A percentile compares a stretch with the other conserved stretches of the same genome.
Evolutionary conservation across 92 coral and sea anemone genomes (phyloP).

Genomic region (Epizoanthus fatuus): DNA sequence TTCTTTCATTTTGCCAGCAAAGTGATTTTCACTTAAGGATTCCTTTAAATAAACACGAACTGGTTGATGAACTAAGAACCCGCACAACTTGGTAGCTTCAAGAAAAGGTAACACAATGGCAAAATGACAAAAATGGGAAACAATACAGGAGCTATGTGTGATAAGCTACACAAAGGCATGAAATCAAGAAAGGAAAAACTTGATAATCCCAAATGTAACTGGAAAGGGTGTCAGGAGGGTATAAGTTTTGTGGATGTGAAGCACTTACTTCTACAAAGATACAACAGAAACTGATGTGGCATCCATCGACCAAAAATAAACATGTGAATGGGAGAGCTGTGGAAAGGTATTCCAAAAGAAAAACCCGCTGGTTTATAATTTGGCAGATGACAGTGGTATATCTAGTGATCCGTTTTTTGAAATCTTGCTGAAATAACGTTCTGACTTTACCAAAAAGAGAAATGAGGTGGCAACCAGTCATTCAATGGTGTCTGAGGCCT

Average conservation of each 20-base stretch:
- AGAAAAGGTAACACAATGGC: slow-evolving; percentile 33
- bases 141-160: slow-evolving; percentile 29
- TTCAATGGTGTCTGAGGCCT: slow-evolving; percentile 50
- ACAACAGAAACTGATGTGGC: slow-evolving; percentile 21
- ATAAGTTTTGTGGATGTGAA: slow-evolving; percentile 50
- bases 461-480: slow-evolving; percentile 75
- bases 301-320: slow-evolving; percentile 34
- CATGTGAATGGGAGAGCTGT: slow-evolving; percentile 53
- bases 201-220: slow-evolving; percentile 46
- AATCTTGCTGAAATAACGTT: slow-evolving; percentile 63
- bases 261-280: slow-evolving; percentile 26
- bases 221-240: slow-evolving; percentile 43
- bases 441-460: slow-evolving; percentile 54
- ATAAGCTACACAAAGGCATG: slow-evolving; percentile 39
- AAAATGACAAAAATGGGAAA: slow-evolving; percentile 57
- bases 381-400: slow-evolving; percentile 57
- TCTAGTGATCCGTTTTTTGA: slow-evolving; percentile 46
- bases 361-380: slow-evolving; percentile 9
- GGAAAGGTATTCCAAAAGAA: slow-evolving; percentile 44
- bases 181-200: slow-evolving; percentile 30
- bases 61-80: slow-evolving; percentile 46
- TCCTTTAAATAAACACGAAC: slow-evolving; percentile 45
- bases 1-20: too few species aligned
- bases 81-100: slow-evolving; percentile 41
- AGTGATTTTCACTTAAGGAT: too few species aligned